Evolutionary conservation across 2,888 invertebrate genomes (phyloP).

Genomic region (Copidosoma aretas): DNA sequence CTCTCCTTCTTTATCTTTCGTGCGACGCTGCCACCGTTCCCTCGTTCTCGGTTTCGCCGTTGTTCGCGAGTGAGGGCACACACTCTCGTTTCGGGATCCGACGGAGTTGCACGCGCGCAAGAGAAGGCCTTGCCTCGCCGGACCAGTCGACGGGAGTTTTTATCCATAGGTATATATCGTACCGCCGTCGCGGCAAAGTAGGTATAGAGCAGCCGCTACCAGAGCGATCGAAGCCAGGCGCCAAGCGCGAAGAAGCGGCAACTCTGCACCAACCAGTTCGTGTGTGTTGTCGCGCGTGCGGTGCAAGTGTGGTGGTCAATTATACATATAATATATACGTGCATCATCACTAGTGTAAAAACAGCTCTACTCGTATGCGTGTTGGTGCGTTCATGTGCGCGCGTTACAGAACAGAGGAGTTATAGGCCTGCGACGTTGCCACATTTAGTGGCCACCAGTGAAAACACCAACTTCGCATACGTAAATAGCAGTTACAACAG

Average conservation of each 20-base stretch:
- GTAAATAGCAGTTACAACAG: too few species aligned
- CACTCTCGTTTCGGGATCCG: conserved; percentile 60
- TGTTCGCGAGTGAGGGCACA: conserved; percentile 46
- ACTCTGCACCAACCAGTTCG: conserved; percentile 2
- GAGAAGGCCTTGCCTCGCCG: conserved; percentile 8
- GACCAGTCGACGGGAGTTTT: too few species aligned
- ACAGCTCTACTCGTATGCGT: not conserved
- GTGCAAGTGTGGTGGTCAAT: not conserved
- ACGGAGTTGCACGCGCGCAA: conserved; percentile 49
- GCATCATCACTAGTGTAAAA: not conserved
- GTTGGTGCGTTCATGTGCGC: not conserved
- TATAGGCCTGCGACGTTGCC: conserved; percentile 19
- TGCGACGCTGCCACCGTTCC: not conserved
- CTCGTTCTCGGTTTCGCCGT: not conserved
- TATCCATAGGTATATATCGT: too few species aligned
- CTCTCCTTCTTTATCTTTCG: conserved; percentile 24
- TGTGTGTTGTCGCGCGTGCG: not conserved
- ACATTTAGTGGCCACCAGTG: conserved; percentile 8
- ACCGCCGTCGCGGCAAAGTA: too few species aligned
- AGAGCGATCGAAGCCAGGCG: not conserved
- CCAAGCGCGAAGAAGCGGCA: conserved; percentile 8
- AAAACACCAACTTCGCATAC: not conserved
- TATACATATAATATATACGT: not conserved
- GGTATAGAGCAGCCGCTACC: too few species aligned
- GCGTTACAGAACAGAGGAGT: not conserved